Conservation (phyloP, 23 tunicate species). For the Trididemnum clinides region DNA sequence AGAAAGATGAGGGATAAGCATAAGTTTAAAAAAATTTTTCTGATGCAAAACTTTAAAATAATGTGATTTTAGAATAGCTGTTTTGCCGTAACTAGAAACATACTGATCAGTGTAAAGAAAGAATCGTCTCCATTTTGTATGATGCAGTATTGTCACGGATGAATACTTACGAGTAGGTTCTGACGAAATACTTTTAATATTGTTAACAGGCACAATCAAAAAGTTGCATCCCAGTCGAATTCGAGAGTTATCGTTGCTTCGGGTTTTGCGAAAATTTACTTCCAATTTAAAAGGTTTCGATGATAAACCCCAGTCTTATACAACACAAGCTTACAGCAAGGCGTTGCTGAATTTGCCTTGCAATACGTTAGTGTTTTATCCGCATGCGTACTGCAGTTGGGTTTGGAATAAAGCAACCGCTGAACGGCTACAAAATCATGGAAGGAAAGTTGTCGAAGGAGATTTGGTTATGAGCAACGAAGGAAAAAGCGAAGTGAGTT, state of each 20-base stretch:
- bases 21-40: no score
- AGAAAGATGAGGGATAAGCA: no score
- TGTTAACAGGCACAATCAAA: constrained; percentile 14
- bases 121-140: no score
- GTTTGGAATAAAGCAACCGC: constrained; percentile 42
- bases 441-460: constrained; percentile 20
- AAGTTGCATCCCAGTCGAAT: constrained; percentile 23
- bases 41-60: no score
- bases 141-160: no score
- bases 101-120: no score
- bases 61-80: no score
- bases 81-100: no score
- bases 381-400: constrained; percentile 52
- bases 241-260: constrained; percentile 38
- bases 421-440: constrained; percentile 9
- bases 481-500: not conserved
- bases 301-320: no score
- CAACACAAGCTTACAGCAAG: constrained; percentile 29
- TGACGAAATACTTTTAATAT: not conserved
- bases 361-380: constrained; percentile 35
- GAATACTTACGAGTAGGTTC: no score
- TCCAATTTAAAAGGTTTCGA: not conserved
- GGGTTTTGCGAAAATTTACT: constrained; percentile 25
- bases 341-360: constrained; percentile 56
- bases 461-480: constrained; percentile 36